These are phyloP conservation scores for Podabrus alpinus DNA, from an alignment of 2,888 invertebrate genomes.

Conservation along the genomic window DNA sequence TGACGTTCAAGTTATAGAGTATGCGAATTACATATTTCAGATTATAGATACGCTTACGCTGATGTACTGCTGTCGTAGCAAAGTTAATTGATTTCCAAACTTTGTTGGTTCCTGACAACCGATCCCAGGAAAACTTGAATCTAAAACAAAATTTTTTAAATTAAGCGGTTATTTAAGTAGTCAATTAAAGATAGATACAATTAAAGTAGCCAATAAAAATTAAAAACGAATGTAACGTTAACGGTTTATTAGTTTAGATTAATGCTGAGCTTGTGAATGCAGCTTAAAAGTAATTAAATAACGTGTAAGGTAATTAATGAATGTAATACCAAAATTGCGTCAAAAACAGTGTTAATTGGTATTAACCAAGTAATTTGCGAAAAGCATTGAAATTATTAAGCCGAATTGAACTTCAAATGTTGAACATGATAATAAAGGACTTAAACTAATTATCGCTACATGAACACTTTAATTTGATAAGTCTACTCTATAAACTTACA, in stretches of 20 bases:
- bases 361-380: neutral
- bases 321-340: neutral
- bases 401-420: neutral
- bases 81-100: too few relatives aligned
- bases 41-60: neutral
- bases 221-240: too few relatives aligned
- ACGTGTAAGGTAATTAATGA: neutral
- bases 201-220: too few relatives aligned
- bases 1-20: neutral
- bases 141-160: too few relatives aligned
- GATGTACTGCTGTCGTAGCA: neutral
- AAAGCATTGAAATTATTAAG: neutral
- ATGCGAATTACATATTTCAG: neutral
- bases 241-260: too few relatives aligned
- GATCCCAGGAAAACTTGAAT: too few relatives aligned
- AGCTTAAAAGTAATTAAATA: neutral
- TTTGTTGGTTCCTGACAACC: too few relatives aligned
- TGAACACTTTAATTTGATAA: neutral
- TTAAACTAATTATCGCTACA: neutral
- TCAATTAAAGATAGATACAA: too few relatives aligned
- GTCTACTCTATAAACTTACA: neutral
- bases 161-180: too few relatives aligned
- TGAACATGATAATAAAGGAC: neutral
- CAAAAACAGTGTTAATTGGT: neutral
- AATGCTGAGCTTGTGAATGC: too few relatives aligned